These are phyloP conservation scores for Himalopsyche anomala DNA, from an alignment of 2,888 invertebrate species.

Conservation along the genomic window DNA sequence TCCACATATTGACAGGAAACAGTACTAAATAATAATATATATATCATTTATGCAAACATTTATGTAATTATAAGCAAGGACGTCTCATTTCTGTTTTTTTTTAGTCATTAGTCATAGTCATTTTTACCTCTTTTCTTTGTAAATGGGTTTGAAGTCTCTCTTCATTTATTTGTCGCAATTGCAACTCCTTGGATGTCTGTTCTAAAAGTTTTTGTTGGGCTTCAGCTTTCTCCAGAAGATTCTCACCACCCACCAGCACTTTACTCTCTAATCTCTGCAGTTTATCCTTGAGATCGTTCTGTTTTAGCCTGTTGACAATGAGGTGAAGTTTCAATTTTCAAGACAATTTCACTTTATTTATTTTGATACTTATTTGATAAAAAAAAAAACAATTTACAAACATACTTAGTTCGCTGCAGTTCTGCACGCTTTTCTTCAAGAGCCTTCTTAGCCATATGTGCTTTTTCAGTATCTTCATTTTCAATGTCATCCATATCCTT, in stretches of 20 bases:
- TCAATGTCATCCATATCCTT: constrained; percentile 69
- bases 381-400: constrained; percentile 46
- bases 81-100: no score
- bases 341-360: no score
- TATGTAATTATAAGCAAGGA: no score
- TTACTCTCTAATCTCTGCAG: constrained; percentile 94
- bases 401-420: constrained; percentile 84
- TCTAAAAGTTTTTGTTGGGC: constrained; percentile 93
- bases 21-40: no score
- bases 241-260: constrained; percentile 98
- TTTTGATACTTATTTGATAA: background rate
- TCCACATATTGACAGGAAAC: no score
- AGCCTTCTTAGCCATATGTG: constrained; percentile 80
- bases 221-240: constrained; percentile 97
- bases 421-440: constrained; percentile 83
- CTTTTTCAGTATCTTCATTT: constrained; percentile 79
- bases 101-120: no score
- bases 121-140: constrained; percentile 87
- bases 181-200: constrained; percentile 89
- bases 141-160: constrained; percentile 88
- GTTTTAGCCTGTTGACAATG: constrained; percentile 77
- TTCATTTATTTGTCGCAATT: constrained; percentile 86
- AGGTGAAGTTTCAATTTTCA: background rate
- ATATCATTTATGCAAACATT: no score
- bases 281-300: constrained; percentile 89